These are phyloP conservation scores for Scrobipalpa atriplicella DNA, from an alignment of 2,888 invertebrate species.

Conservation along the genomic window DNA sequence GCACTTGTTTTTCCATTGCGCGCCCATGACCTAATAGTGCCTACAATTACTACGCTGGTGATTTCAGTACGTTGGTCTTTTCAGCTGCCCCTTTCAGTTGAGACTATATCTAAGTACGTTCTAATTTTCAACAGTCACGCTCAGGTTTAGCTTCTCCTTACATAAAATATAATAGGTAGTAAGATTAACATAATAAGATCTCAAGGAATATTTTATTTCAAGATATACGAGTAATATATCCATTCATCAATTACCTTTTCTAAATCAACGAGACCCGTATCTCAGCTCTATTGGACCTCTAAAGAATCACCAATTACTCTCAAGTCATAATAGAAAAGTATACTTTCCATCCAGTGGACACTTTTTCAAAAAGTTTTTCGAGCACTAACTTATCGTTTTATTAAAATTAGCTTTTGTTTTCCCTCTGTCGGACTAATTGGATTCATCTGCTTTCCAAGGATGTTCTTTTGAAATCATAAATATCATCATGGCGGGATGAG, in stretches of 20 bases:
- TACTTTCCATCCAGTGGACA: slow-evolving; percentile 50
- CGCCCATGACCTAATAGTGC: too few relatives aligned
- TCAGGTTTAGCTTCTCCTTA: too few relatives aligned
- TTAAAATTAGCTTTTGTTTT: slow-evolving; percentile 56
- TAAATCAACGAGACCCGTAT: not conserved
- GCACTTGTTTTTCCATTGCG: too few relatives aligned
- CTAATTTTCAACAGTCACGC: too few relatives aligned
- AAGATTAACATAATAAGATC: too few relatives aligned
- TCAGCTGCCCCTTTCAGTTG: too few relatives aligned
- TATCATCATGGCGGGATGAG: not conserved
- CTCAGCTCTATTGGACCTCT: not conserved
- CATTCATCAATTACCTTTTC: not conserved
- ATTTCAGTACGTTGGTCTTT: too few relatives aligned
- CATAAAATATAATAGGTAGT: too few relatives aligned
- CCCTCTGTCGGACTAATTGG: slow-evolving; percentile 46
- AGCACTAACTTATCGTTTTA: slow-evolving; percentile 44
- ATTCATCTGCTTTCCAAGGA: slow-evolving; percentile 42
- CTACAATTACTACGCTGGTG: too few relatives aligned
- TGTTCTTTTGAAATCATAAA: slow-evolving; percentile 32
- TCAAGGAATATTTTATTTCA: too few relatives aligned
- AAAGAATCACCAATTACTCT: slow-evolving; percentile 43
- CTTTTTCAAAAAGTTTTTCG: slow-evolving; percentile 43
- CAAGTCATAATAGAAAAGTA: slow-evolving; percentile 52
- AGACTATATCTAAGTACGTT: too few relatives aligned
- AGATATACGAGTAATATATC: too few relatives aligned